These are phyloP conservation scores for Turritopsis rubra DNA, from an alignment of 30 jellyfish, hydroid and myxozoan genomes.

Conservation along the genomic window DNA sequence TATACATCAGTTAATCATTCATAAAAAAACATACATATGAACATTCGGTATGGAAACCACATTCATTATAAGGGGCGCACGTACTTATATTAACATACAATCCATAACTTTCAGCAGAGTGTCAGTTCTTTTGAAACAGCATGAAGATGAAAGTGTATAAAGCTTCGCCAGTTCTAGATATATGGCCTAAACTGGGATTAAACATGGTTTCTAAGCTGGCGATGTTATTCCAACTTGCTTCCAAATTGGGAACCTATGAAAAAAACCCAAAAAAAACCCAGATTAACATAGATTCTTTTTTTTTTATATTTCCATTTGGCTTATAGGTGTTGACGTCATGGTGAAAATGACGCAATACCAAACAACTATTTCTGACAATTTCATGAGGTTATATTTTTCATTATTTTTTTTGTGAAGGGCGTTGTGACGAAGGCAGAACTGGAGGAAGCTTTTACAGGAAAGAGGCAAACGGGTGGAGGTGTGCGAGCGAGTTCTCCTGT, in stretches of 20 bases:
- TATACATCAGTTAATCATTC: not conserved
- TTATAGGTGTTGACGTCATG: not conserved
- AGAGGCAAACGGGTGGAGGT: no score
- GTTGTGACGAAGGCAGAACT: no score
- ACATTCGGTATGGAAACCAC: not conserved
- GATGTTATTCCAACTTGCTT: constrained; percentile 40
- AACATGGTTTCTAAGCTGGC: constrained; percentile 54
- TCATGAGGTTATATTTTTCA: no score
- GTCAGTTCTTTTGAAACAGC: constrained; percentile 13
- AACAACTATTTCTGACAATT: not conserved
- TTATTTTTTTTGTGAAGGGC: no score
- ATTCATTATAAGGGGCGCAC: not conserved
- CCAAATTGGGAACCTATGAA: constrained; percentile 54
- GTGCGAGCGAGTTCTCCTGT: no score
- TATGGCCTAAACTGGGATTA: constrained; percentile 57
- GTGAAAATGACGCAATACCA: not conserved
- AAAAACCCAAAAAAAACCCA: not conserved
- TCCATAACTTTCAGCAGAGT: not conserved
- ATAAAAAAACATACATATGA: not conserved
- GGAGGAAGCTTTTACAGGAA: no score
- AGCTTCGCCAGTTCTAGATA: constrained; percentile 47
- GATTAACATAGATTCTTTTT: not conserved
- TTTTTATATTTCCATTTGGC: not conserved
- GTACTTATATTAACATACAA: not conserved
- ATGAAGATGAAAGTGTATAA: constrained; percentile 42